Evolutionary conservation across 2,888 invertebrate genomes (phyloP), one percentile per base, ranked within the genome.

Genomic region (Xestoiulus laeticollis): DNA sequence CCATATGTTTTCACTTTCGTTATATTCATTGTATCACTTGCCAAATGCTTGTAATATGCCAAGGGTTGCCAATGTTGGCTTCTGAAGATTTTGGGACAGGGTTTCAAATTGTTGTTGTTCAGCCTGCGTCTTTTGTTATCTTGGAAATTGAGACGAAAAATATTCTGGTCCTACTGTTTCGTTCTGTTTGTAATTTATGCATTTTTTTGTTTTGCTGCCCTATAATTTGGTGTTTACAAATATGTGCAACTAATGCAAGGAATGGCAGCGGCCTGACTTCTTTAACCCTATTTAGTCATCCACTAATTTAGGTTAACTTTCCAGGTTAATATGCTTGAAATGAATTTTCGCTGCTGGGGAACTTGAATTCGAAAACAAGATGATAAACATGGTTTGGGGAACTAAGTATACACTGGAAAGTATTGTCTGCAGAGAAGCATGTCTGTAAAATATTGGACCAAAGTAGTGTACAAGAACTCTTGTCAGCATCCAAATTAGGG

Each of bases 171-270:
- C 19, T 59, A n/a, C 59, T 16, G 3, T 19, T 6, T 19, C 53
- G 8, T 3, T 6, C 19, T 19, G 12, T 53, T 53, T 4, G 14
- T 12, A 53, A 19, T 53, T 53, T 53, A 19, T 53, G 14, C 19
- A 16, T 53, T 16, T 59, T n/a, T 59, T 2, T 38, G 33, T 59
- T 59, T 59, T 59, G 19, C n/a, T 59, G 59, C 59, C 59, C 59
- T 59, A 59, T n/a, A 59, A 59, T 19, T n/a, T 19, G 3, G 59
- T n/a, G 59, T 59, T 59, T 59, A 59, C 22, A 59, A 59, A 59
- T 59, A 59, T 59, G 6, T 59, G 59, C 59, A 59, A 59, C 59
- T 59, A 59, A 59, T 59, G 59, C n/a, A n/a, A 59, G 59, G n/a
- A n/a, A 5, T 4, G n/a, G 59, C 59, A n/a, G 59, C 59, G n/a